Base-by-base conservation (phyloP, 2,797 vertebrate genomes). In the Scarus forsteni region DNA sequence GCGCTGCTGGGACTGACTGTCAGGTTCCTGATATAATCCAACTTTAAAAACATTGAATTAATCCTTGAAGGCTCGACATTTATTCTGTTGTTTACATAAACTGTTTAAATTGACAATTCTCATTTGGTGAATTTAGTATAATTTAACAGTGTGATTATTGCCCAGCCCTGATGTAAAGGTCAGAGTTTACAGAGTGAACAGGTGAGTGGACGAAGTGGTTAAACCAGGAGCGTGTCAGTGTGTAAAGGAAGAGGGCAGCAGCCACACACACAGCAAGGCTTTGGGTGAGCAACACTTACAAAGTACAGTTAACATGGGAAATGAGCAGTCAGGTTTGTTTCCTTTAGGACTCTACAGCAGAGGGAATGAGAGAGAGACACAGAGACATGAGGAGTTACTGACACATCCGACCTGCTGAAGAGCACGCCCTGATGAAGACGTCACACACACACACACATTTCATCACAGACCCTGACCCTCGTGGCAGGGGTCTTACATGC, bases 291-390 rank as follows among this genome's bases (percentile, higher is more conserved):
- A 89, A 88, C 92, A 98, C 97, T 97, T 97, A 98, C 97, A 98
- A 97, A 96, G 93, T 94, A 96, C 93, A 96, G 92, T 91, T 95
- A 89, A 88, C 95, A 93, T 87, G 95, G 94, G 95, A 94, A 97
- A 96, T 92, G 94, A 95, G 96, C 94, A 93, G 92, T 92, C 95
- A 90, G 85, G 88, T 89, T 95, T 96, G 84, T 77, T 85, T 93
- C 95, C 95, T 96, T 98, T 98, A 99, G 95, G 97, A 97, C 96
- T 98, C 97, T 98, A 97, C 87, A 96, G 81, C 93, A 94, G 94
- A 94, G 93, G 90, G 94, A 92, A 85, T 50, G 75, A 86, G 75
- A 93, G 76, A 80, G 15, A 86, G 80, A 79, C 65, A 87, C 3
- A 93, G 69, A 88, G 81, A 84, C 74, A 86, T 54, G 77, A 89